Evolutionary conservation across 2,797 vertebrate genomes (phyloP), one percentile per base, ranked within the genome.

Genomic region (Melanogrammus aeglefinus): DNA sequence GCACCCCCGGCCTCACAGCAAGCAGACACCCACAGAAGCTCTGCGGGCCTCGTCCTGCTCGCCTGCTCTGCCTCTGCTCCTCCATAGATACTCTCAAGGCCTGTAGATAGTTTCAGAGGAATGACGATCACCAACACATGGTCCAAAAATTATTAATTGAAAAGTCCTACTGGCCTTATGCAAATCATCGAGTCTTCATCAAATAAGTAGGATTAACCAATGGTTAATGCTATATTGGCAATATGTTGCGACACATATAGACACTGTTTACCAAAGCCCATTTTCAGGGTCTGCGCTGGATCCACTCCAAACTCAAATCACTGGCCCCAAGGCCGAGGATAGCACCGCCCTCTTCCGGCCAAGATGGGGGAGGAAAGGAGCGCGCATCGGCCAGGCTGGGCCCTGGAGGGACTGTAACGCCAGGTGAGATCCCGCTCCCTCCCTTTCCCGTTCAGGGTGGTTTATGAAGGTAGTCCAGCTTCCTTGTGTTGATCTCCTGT

Each of bases 301-400:
- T 98, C 97, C 74, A 99, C 96, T 1, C 97, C 97, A 74, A 99
- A 97, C 91, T 98, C 96, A 82, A 98, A 98, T 98, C 97, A 13
- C 96, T 96, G 74, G 97, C 94, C 0, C 96, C 96, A 0, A 98
- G 92, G 6, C 97, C 97, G 87, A 98, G 91, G 92, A 96, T 96
- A 78, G 97, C 95, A 0, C 97, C 97, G 93, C 96, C 97, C 63
- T 98, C 97, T n/a, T 1, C 97, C 97, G 0, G 97, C 97, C 84
- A 98, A 90, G 86, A 98, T 96, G 0, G 96, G 97, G 0, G 97
- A 99, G 76, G 96, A 97, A 86, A 98, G 94, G 79, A 98, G 94
- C 66, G n/a, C n/a, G 97, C 97, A 0, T 98, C 97, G 0, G 97
- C 96, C 85, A 98, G 89, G 90, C 97, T 97, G 1, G 97, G 96